Evolutionary conservation across 1,140 invertebrate genomes (phyloP).

Genomic region (Tribolium castaneum): DNA sequence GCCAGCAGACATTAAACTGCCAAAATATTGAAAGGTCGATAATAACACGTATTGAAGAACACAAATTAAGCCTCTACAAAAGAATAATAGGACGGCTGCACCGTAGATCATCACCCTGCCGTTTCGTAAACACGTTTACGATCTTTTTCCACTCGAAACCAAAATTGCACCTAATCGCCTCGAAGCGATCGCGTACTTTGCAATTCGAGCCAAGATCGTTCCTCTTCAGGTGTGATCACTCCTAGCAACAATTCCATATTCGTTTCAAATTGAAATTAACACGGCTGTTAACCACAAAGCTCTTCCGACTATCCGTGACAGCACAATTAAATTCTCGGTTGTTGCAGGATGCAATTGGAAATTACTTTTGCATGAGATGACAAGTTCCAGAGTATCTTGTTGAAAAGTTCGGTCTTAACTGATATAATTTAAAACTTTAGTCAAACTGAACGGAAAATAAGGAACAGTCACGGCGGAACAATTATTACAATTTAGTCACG

Average conservation of each 20-base stretch:
- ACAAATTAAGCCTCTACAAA: slow-evolving; percentile 40
- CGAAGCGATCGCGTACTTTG: background rate
- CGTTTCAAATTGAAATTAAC: background rate
- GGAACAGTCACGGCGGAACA: slow-evolving; percentile 35
- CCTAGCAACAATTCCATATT: background rate
- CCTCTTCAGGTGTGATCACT: background rate
- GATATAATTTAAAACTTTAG: background rate
- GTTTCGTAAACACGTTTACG: slow-evolving; percentile 38
- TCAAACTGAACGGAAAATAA: background rate
- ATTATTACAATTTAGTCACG: slow-evolving; percentile 40
- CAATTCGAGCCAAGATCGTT: background rate
- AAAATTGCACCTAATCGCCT: slow-evolving; percentile 46
- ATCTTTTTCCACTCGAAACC: slow-evolving; percentile 12
- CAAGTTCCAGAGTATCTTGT: background rate
- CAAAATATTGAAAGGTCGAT: slow-evolving; percentile 54
- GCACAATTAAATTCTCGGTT: background rate
- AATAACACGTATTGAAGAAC: slow-evolving; percentile 47
- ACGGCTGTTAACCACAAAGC: background rate
- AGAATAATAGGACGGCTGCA: slow-evolving; percentile 38
- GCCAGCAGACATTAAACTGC: slow-evolving; percentile 54
- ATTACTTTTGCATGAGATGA: background rate
- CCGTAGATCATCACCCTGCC: slow-evolving; percentile 42
- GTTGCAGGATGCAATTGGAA: background rate
- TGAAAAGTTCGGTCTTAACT: background rate
- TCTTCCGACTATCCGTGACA: background rate